These are phyloP conservation scores for Florisuga fusca DNA, from an alignment of 2,797 vertebrate species.

Conservation along the genomic window DNA sequence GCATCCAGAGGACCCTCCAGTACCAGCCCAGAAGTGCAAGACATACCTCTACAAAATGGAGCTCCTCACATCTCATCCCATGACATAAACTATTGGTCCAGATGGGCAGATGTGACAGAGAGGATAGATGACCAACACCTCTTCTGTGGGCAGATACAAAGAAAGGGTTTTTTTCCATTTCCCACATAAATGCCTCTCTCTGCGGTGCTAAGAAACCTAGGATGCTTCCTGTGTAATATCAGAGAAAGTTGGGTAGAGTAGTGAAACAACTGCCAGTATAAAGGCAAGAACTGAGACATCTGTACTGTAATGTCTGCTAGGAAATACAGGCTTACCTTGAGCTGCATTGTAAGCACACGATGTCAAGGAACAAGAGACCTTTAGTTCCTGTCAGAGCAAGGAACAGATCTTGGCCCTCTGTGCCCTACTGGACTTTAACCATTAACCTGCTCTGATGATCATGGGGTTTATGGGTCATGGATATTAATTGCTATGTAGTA, in stretches of 20 bases:
- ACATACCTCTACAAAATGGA: not conserved
- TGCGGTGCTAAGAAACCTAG: not conserved
- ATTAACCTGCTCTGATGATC: not conserved
- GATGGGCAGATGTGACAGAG: not conserved
- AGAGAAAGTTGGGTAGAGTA: not conserved
- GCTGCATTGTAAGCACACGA: not conserved
- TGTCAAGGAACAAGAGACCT: not conserved
- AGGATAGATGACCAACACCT: not conserved
- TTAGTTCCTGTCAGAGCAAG: not conserved
- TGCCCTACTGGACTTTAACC: not conserved
- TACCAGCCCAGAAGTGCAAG: not conserved
- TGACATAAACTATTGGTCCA: not conserved
- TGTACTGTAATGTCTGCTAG: not conserved
- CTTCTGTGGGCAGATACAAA: not conserved
- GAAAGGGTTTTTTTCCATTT: not conserved
- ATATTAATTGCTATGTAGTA: not conserved
- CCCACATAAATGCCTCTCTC: not conserved
- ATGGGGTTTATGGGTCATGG: not conserved
- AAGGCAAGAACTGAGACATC: not conserved
- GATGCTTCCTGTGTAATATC: not conserved
- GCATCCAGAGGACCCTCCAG: not conserved
- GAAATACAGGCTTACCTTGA: not conserved
- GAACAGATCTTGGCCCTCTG: not conserved
- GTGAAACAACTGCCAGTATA: not conserved
- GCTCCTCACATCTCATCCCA: not conserved